phyloP scores from a whole-genome alignment of 1,140 invertebrate species.

The Aethina tumida region DNA sequence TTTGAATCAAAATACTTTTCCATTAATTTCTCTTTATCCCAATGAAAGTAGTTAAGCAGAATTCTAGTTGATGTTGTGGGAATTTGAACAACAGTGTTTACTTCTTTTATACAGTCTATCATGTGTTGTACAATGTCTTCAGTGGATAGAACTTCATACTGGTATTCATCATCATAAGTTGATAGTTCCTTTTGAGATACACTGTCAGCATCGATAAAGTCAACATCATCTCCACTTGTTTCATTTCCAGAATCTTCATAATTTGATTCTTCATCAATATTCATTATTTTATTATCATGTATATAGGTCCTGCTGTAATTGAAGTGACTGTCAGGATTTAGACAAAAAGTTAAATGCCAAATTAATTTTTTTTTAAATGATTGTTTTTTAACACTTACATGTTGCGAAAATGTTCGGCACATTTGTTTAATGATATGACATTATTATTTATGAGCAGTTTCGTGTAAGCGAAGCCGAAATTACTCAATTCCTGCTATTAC shows the following conservation, averaged over 20 bases:
- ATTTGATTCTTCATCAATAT: constrained; percentile 49
- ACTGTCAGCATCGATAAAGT: constrained; percentile 83
- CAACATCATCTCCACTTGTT: constrained; percentile 83
- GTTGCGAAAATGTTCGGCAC: too few relatives aligned
- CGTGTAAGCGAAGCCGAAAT: too few relatives aligned
- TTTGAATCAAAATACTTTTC: constrained; percentile 59
- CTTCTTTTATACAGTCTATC: constrained; percentile 59
- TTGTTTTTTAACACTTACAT: constrained; percentile 4
- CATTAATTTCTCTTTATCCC: constrained; percentile 67
- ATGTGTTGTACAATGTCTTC: constrained; percentile 59
- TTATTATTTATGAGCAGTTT: too few relatives aligned
- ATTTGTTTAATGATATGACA: too few relatives aligned
- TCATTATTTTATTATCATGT: constrained; percentile 41
- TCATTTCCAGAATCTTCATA: constrained; percentile 85
- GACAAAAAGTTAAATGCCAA: constrained; percentile 3
- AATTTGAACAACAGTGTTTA: constrained; percentile 44
- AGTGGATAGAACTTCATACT: constrained; percentile 74
- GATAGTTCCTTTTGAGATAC: constrained; percentile 58
- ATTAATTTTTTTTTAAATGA: constrained; percentile 6
- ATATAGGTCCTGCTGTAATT: too few relatives aligned
- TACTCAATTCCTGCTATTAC: too few relatives aligned
- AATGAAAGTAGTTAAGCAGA: constrained; percentile 60
- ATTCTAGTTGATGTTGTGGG: constrained; percentile 49
- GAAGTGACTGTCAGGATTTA: constrained; percentile 1
- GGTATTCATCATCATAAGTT: constrained; percentile 79